Evolutionary conservation across 2,113 vertebrate species (phyloP).

Genomic region (Corydoras sp.): DNA sequence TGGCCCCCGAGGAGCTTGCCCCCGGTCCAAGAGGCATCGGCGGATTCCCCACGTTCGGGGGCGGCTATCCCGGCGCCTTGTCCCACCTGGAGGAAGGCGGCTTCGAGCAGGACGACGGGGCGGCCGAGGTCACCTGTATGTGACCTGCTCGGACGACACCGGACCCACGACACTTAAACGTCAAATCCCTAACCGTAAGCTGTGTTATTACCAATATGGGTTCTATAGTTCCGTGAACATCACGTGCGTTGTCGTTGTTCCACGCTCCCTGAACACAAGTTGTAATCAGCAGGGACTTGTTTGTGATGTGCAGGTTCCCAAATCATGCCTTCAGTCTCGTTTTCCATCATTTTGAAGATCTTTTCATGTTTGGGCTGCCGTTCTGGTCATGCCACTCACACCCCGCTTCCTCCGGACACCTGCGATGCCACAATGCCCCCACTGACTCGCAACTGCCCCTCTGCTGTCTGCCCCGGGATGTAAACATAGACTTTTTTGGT

Average conservation of each 20-base stretch:
- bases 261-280: too few relatives aligned
- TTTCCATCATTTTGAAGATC: background rate
- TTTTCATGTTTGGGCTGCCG: too few relatives aligned
- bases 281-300: background rate
- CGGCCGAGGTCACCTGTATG: slow-evolving; percentile 93
- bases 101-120: slow-evolving; percentile 88
- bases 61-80: slow-evolving; percentile 67
- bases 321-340: background rate
- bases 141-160: slow-evolving; percentile 50
- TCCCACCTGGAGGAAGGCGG: slow-evolving; percentile 84
- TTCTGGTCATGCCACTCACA: too few relatives aligned
- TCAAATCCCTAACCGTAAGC: too few relatives aligned
- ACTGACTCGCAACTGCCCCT: slow-evolving; percentile 1
- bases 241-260: too few relatives aligned
- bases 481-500: slow-evolving; percentile 26
- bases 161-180: background rate
- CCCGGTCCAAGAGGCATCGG: slow-evolving; percentile 55
- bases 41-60: slow-evolving; percentile 73
- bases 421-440: too few relatives aligned
- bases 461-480: slow-evolving; percentile 9
- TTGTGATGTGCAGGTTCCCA: background rate
- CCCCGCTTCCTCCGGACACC: too few relatives aligned
- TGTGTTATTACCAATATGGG: too few relatives aligned
- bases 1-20: slow-evolving; percentile 44
- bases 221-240: too few relatives aligned